Evolutionary conservation across 2,797 vertebrate species (phyloP), one percentile per base, ranked within the genome.

Genomic region (Margarornis squamiger): DNA sequence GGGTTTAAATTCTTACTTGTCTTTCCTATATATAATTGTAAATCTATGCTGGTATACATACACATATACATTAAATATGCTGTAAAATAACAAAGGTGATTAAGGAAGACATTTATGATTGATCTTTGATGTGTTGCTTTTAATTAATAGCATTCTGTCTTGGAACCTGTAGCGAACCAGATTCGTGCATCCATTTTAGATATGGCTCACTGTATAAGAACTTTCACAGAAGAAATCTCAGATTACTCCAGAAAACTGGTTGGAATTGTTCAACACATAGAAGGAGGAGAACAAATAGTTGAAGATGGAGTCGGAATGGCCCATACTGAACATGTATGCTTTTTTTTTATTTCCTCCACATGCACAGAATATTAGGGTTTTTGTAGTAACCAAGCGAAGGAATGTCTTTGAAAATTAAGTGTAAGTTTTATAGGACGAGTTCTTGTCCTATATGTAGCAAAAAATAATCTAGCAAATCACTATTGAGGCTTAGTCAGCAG

Each of bases 131-230:
- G 34, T 70, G 20, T 90, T 92, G n/a, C 51, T 92, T 95, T 95
- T 83, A 58, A 93, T 96, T 96, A 93, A 57, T 97, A 99, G 99
- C 99, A 99, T 92, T 98, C 99, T 34, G 98, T 99, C 78, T 97
- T 99, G 77, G 99, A 99, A 97, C 98, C 98, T 17, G 99, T 99
- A 98, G 99, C 99, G 7, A 99, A 99, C 93, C 99, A 99, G 98
- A 99, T 99, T 95, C 99, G 99, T 63, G 99, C 99, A 12, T 99
- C 99, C 77, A 99, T 99, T 97, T 97, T 99, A 98, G 99, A 99
- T 97, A 99, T 99, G 99, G 99, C 99, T 55, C 99, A 99, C 96
- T 99, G 99, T 95, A 99, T 99, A 98, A 98, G 99, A 92, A 99
- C 98, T 67, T 99, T 99, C 97, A 99, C 99, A 7, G 99, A 99